Base-by-base conservation (phyloP, 2,888 invertebrate genomes). In the Calameuta filiformis region DNA sequence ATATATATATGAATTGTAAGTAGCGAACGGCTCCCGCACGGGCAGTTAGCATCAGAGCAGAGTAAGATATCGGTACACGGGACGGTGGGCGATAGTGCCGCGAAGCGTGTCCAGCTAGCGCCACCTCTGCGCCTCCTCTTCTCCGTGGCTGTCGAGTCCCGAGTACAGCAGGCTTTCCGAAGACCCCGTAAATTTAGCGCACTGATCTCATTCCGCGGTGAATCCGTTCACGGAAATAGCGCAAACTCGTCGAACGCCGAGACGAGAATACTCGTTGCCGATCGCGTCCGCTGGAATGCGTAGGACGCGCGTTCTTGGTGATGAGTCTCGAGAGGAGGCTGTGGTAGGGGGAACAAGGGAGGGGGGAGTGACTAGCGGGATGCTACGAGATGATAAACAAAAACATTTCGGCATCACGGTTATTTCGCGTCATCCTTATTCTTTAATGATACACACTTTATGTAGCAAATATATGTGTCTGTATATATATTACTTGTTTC, bases 201-300 rank as follows among this genome's bases (percentile, higher is more conserved):
- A 85, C 88, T 89, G 89, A 89, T 89, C 87, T 89, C 88, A 89
- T 89, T 88, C 87, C 85, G 82, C 81, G 85, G 83, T 85, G 89
- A 89, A 88, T 88, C 85, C 84, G 82, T 81, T 75, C 85, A 83
- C 87, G 83, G 85, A 87, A 89, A 89, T 89, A 89, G 86, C 83
- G 80, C 81, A 76, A 82, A 83, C 82, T 82, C 79, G 30, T 69
- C 77, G 80, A 81, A 80, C 79, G 78, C 76, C 76, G 81, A 76
- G 79, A 77, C 77, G 78, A 79, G 78, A 78, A 78, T 78, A 79
- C 77, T 15, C 73, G 34, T 35, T 30, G 34, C 73, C 11, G 12
- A 15, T 34, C 73, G 73, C 11, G 30, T 73, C 23, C 73, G 35
- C 33, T 34, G 35, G 73, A 73, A 73, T 35, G 73, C 73, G 69